Evolutionary conservation across 1,140 invertebrate genomes (phyloP).

Genomic region (Elysia chlorotica): DNA sequence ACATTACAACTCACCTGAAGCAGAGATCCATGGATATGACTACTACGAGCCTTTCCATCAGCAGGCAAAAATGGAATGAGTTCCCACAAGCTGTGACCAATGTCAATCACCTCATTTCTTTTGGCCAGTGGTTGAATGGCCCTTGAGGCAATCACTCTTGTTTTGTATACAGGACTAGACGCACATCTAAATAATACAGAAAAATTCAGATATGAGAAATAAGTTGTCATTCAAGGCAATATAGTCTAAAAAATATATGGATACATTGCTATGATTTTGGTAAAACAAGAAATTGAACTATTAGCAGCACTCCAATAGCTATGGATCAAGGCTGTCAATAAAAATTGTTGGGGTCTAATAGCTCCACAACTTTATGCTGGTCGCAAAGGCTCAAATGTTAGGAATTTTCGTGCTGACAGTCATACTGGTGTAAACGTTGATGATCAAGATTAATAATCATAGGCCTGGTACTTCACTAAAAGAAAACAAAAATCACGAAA

Average conservation of each 20-base stretch:
- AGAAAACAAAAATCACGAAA: too few species aligned
- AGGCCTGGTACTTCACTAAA: too few species aligned
- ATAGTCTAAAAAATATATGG: too few species aligned
- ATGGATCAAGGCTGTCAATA: neutral
- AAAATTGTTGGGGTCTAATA: neutral
- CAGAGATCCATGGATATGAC: conserved; percentile 66
- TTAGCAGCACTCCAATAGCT: neutral
- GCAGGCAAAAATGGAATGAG: conserved; percentile 30
- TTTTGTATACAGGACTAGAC: conserved; percentile 67
- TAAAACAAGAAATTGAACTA: neutral
- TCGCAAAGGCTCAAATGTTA: too few species aligned
- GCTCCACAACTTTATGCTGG: too few species aligned
- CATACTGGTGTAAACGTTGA: too few species aligned
- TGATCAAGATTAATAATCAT: too few species aligned
- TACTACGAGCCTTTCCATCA: conserved; percentile 44
- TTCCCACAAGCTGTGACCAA: conserved; percentile 39
- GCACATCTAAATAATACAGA: conserved; percentile 43
- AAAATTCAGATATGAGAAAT: too few species aligned
- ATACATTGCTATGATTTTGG: too few species aligned
- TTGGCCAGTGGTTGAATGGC: conserved; percentile 71
- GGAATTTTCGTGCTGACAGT: too few species aligned
- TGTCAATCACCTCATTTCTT: conserved; percentile 48
- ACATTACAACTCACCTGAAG: conserved; percentile 66
- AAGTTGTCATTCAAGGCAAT: too few species aligned
- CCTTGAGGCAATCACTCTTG: conserved; percentile 71